These are phyloP conservation scores for Chorisops tibialis DNA, from an alignment of 2,888 invertebrate species.

Conservation along the genomic window DNA sequence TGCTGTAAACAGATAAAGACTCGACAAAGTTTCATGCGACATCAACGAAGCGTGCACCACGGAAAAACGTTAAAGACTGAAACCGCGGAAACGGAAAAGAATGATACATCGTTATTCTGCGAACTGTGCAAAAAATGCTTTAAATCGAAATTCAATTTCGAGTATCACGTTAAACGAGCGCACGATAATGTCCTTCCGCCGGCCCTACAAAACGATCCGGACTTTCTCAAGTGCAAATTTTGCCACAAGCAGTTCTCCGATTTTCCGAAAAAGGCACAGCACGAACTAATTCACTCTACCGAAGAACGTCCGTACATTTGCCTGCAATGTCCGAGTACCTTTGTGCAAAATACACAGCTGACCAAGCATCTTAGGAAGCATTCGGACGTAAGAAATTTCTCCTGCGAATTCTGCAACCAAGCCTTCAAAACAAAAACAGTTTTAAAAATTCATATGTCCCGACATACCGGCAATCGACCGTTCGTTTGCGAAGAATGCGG, in stretches of 20 bases:
- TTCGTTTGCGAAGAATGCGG: constrained; percentile 32
- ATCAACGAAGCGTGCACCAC: no score
- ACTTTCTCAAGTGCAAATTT: constrained; percentile 10
- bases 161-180: not conserved
- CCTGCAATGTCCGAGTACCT: constrained; percentile 30
- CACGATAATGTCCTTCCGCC: not conserved
- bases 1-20: no score
- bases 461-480: constrained; percentile 31
- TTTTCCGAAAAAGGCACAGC: constrained; percentile 46
- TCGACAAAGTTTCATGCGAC: no score
- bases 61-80: no score
- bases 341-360: constrained; percentile 29
- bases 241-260: constrained; percentile 15
- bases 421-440: constrained; percentile 28
- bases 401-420: constrained; percentile 33
- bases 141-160: not conserved
- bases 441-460: constrained; percentile 32
- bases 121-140: not conserved
- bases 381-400: constrained; percentile 33
- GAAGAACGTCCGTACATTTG: constrained; percentile 34
- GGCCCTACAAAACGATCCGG: not conserved
- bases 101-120: not conserved
- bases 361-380: constrained; percentile 34
- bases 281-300: constrained; percentile 53
- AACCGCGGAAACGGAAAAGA: no score